phyloP scores from a whole-genome alignment of 2,113 vertebrate genomes.

The Chascanopsetta lugubris region DNA sequence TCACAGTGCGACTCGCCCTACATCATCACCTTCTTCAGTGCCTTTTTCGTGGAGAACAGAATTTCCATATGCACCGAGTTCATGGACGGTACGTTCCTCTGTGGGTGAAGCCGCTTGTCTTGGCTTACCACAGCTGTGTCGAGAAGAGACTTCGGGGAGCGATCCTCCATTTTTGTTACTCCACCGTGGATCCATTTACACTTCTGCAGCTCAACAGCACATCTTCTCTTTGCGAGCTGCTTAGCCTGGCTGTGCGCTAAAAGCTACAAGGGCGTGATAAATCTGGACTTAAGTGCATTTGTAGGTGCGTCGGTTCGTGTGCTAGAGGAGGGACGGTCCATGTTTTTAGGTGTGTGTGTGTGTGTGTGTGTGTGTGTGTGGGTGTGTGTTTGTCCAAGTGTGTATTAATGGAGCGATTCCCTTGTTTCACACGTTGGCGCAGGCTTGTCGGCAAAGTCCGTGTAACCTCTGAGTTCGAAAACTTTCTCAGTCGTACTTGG shows the following conservation, averaged over 20 bases:
- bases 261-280: constrained; percentile 78
- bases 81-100: constrained; percentile 94
- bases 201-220: constrained; percentile 64
- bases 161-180: constrained; percentile 32
- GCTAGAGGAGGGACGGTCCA: constrained; percentile 39
- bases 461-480: constrained; percentile 39
- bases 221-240: constrained; percentile 58
- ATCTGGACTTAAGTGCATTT: constrained; percentile 69
- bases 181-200: constrained; percentile 71
- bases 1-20: constrained; percentile 97
- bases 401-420: constrained; percentile 68
- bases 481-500: constrained; percentile 20
- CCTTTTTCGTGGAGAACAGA: constrained; percentile 98
- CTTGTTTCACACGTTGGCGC: constrained; percentile 63
- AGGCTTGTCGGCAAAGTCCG: constrained; percentile 47
- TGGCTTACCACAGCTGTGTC: constrained; percentile 8
- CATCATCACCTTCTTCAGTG: constrained; percentile 99
- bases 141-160: constrained; percentile 29
- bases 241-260: constrained; percentile 72
- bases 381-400: constrained; percentile 43
- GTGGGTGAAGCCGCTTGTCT: constrained; percentile 7
- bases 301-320: constrained; percentile 41
- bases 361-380: constrained; percentile 52
- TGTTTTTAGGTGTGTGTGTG: constrained; percentile 42
- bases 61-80: constrained; percentile 99